Percentiles rank a stretch among this genome's conserved stretches.
Evolutionary conservation across 2,113 vertebrate species (phyloP).

Genomic region (Emydura subglobosa): DNA sequence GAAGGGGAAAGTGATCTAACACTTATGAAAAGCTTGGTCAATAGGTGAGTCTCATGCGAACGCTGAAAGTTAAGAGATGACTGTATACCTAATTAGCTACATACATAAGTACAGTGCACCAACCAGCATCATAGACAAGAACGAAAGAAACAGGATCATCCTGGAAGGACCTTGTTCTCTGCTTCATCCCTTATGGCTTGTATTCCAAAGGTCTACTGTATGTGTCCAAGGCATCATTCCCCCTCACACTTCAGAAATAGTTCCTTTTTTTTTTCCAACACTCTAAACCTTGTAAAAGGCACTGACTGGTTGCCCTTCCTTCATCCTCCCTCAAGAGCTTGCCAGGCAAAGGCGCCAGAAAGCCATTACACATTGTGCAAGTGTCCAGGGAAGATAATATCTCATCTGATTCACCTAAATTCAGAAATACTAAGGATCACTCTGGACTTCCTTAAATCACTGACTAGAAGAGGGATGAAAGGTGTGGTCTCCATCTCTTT

Average conservation of each 20-base stretch:
- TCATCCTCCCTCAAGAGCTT: neutral
- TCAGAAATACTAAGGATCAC: accelerated
- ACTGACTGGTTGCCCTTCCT: neutral
- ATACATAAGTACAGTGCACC: neutral
- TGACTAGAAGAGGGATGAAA: neutral
- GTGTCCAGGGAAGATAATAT: accelerated
- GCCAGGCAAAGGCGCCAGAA: accelerated
- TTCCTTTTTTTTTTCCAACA: neutral
- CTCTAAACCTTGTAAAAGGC: neutral
- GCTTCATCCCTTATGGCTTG: neutral
- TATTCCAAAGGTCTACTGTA: neutral
- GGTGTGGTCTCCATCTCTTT: neutral
- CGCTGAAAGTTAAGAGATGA: neutral
- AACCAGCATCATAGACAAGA: neutral
- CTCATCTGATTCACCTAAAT: accelerated
- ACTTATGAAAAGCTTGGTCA: neutral
- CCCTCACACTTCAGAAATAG: neutral
- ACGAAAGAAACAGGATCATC: neutral
- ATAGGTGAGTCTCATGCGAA: accelerated
- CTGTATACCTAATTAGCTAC: neutral
- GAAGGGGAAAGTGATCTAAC: neutral
- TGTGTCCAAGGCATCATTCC: accelerated
- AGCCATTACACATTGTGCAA: accelerated
- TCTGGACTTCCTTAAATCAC: accelerated
- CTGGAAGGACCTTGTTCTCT: neutral